Conservation (phyloP, 2,888 invertebrate genomes). For the Uloborus plumipes region DNA sequence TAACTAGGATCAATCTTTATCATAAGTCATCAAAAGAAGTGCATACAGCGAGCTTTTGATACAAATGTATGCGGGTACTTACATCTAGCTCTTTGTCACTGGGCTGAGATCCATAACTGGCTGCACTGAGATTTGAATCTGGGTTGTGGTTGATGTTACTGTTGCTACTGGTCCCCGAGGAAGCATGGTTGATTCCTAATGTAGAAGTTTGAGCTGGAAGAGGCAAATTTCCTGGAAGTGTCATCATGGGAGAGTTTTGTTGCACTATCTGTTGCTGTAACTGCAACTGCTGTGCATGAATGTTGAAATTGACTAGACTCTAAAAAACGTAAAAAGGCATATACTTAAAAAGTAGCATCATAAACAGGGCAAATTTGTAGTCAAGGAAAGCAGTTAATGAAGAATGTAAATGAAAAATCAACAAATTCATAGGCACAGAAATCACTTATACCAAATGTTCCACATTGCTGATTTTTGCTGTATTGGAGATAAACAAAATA, state of each 20-base stretch:
- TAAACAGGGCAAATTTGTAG: background rate
- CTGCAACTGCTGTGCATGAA: conserved; percentile 66
- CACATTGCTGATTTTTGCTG: too few relatives aligned
- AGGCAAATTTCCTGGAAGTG: conserved; percentile 50
- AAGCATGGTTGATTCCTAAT: conserved; percentile 55
- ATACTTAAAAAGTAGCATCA: background rate
- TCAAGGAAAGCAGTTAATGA: background rate
- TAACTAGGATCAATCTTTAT: too few relatives aligned
- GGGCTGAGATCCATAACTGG: conserved; percentile 90
- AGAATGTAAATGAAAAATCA: too few relatives aligned
- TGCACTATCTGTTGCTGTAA: conserved; percentile 63
- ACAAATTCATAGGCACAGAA: too few relatives aligned
- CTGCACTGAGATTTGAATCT: conserved; percentile 98
- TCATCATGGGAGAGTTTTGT: conserved; percentile 60
- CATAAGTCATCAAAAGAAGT: too few relatives aligned
- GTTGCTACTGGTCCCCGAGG: conserved; percentile 65
- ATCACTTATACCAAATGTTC: too few relatives aligned
- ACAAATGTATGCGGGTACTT: background rate
- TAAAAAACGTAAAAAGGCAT: background rate
- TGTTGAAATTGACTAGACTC: conserved; percentile 64
- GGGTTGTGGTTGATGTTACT: conserved; percentile 79
- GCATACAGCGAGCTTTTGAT: too few relatives aligned
- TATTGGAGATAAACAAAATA: background rate
- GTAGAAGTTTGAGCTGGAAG: conserved; percentile 54
- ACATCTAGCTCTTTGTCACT: conserved; percentile 86